These are phyloP conservation scores for Apis laboriosa DNA, from an alignment of 1,140 invertebrate species.

Conservation along the genomic window DNA sequence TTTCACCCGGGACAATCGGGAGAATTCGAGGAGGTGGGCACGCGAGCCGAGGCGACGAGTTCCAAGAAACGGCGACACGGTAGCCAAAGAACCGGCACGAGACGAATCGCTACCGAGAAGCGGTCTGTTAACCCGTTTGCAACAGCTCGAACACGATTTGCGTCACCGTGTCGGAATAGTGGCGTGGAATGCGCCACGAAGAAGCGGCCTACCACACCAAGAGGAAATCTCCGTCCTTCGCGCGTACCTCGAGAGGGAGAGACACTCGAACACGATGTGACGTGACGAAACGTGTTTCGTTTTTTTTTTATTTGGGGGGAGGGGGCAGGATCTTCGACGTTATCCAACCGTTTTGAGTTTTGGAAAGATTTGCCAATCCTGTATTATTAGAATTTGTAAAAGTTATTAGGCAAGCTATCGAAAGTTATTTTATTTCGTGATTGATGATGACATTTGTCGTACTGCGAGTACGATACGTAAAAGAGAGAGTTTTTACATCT, in stretches of 20 bases:
- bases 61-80: constrained; percentile 51
- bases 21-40: neutral
- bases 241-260: constrained; percentile 1
- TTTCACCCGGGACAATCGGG: constrained; percentile 23
- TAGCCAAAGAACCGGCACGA: constrained; percentile 39
- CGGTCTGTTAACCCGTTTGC: constrained; percentile 41
- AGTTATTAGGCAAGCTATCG: no score
- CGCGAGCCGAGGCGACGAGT: constrained; percentile 6
- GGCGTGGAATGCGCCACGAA: neutral
- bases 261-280: neutral
- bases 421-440: no score
- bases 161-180: constrained; percentile 47
- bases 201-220: neutral
- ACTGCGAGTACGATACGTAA: no score
- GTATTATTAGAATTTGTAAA: no score
- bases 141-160: constrained; percentile 31
- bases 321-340: neutral
- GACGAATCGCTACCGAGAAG: constrained; percentile 54
- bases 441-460: no score
- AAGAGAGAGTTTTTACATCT: no score
- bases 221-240: neutral
- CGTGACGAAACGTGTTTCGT: neutral
- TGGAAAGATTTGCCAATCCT: no score
- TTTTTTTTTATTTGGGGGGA: neutral
- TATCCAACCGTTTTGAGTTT: no score